Conservation (phyloP, 1,140 invertebrate genomes). For the Rhagoletis pomonella region DNA sequence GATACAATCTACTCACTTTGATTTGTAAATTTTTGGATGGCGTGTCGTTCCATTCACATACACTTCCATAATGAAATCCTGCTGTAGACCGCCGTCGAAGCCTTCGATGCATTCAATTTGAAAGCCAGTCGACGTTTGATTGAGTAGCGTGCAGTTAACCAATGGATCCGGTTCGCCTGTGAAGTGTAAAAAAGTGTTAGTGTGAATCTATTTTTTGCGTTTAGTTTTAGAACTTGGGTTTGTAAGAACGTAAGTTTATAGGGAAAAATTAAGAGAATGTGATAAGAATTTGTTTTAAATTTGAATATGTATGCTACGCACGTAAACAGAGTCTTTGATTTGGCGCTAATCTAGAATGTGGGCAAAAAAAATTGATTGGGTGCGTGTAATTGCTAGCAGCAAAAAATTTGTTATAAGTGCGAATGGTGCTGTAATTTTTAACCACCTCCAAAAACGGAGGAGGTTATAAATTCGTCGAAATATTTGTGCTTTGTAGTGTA, state of each 20-base stretch:
- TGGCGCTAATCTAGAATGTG: neutral
- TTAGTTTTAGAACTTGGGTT: neutral
- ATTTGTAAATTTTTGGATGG: conserved; percentile 72
- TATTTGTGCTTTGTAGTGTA: too few species aligned
- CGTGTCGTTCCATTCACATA: conserved; percentile 74
- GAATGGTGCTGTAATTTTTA: too few species aligned
- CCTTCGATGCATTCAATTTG: conserved; percentile 86
- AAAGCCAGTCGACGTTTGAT: conserved; percentile 84
- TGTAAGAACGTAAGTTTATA: neutral
- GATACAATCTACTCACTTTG: conserved; percentile 68
- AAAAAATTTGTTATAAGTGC: neutral
- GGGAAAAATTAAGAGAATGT: neutral
- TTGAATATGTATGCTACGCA: neutral
- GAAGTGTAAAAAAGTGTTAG: conserved; percentile 8
- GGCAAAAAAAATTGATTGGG: neutral
- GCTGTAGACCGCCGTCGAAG: conserved; percentile 85
- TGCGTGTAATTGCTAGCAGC: neutral
- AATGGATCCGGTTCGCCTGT: conserved; percentile 85
- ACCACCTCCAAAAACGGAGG: too few species aligned
- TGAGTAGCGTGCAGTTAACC: conserved; percentile 85
- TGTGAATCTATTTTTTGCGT: neutral
- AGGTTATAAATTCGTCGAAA: too few species aligned
- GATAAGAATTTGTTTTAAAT: neutral
- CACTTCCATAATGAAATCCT: conserved; percentile 82
- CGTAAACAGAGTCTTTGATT: neutral